A percentile compares a stretch with the other conserved stretches of the same genome.
phyloP scores from a whole-genome alignment of 2,888 invertebrate genomes.

The Cepaea hortensis region DNA sequence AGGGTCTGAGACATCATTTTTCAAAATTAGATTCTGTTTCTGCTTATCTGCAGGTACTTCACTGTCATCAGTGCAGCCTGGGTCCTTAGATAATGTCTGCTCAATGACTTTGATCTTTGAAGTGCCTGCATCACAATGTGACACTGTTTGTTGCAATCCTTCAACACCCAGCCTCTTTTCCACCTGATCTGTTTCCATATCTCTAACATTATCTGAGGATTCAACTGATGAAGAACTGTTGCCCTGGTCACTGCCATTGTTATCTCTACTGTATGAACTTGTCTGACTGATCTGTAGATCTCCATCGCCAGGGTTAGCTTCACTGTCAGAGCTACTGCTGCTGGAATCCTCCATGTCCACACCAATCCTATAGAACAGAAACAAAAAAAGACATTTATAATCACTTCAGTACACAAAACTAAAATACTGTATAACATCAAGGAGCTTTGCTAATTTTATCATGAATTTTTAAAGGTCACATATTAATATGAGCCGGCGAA shows the following conservation, averaged over 20 bases:
- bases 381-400: not conserved
- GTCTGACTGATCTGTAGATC: not conserved
- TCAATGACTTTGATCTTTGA: not conserved
- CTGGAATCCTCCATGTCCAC: constrained; percentile 65
- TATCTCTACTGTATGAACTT: constrained; percentile 13
- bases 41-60: not conserved
- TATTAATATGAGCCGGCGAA: no score
- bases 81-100: not conserved
- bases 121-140: not conserved
- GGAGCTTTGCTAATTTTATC: not conserved
- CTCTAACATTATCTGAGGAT: not conserved
- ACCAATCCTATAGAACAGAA: constrained; percentile 59
- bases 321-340: constrained; percentile 59
- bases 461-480: no score
- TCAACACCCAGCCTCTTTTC: not conserved
- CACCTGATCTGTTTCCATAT: not conserved
- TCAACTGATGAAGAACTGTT: not conserved
- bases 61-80: not conserved
- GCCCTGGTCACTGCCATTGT: not conserved
- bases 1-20: not conserved
- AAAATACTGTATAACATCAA: not conserved
- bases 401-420: not conserved
- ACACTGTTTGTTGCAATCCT: not conserved
- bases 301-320: constrained; percentile 44
- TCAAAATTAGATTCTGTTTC: not conserved